Conservation (phyloP, 1,140 invertebrate genomes). For the Pissodes strobi region DNA sequence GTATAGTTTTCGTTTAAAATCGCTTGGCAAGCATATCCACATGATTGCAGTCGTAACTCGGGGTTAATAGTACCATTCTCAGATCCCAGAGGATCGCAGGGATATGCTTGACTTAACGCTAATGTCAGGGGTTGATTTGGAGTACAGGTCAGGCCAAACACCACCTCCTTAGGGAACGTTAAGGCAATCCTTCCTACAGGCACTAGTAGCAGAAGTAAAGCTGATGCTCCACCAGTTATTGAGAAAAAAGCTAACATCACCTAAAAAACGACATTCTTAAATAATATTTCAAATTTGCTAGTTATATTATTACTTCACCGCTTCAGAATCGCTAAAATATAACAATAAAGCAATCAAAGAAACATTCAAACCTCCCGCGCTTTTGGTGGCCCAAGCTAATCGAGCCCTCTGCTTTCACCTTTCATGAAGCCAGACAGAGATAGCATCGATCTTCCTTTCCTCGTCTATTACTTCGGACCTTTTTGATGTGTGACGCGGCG, state of each 20-base stretch:
- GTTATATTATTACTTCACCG: too few relatives aligned
- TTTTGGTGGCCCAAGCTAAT: too few relatives aligned
- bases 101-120: conserved; percentile 60
- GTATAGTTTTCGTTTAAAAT: conserved; percentile 57
- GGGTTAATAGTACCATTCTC: conserved; percentile 55
- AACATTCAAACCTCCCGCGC: too few relatives aligned
- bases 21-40: conserved; percentile 65
- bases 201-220: conserved; percentile 69
- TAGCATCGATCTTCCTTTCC: too few relatives aligned
- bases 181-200: conserved; percentile 72
- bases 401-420: too few relatives aligned
- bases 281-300: too few relatives aligned
- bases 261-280: too few relatives aligned
- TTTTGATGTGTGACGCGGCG: too few relatives aligned
- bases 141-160: conserved; percentile 62
- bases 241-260: conserved; percentile 72
- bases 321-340: too few relatives aligned
- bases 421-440: too few relatives aligned
- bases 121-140: conserved; percentile 55
- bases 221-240: conserved; percentile 67
- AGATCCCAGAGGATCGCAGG: conserved; percentile 62
- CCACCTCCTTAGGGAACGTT: conserved; percentile 64
- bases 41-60: conserved; percentile 59
- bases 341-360: too few relatives aligned
- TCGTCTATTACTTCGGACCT: too few relatives aligned